A percentile compares a stretch with the other conserved stretches of the same genome.
Evolutionary conservation across 2,113 vertebrate genomes (phyloP).

Genomic region (Thermophis baileyi): DNA sequence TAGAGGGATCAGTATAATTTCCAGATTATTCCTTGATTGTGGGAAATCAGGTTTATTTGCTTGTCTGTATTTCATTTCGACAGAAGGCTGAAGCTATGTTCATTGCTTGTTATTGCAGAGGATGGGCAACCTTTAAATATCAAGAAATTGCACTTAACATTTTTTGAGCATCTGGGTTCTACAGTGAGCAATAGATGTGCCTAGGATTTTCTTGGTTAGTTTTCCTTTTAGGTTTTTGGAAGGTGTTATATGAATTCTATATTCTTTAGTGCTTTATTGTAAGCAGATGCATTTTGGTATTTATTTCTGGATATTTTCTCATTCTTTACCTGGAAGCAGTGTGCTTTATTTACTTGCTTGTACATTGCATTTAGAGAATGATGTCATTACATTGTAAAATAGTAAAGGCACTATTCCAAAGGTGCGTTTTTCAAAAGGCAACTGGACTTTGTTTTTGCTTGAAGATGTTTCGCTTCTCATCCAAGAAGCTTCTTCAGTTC

Average conservation of each 20-base stretch:
- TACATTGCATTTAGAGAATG: neutral
- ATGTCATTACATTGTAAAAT: neutral
- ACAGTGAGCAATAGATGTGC: neutral
- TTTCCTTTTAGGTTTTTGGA: neutral
- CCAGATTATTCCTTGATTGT: neutral
- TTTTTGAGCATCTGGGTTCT: neutral
- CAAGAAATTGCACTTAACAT: neutral
- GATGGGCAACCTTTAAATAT: neutral
- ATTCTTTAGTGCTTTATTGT: neutral
- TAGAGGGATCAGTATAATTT: neutral
- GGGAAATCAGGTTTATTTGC: neutral
- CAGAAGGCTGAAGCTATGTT: neutral
- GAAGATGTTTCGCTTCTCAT: neutral
- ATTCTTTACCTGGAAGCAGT: neutral
- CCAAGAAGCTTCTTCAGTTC: too few relatives aligned
- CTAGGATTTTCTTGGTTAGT: neutral
- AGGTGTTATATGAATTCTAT: neutral
- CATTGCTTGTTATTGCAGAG: neutral
- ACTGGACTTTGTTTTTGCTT: neutral
- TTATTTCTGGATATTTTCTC: neutral
- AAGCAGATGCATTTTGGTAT: neutral
- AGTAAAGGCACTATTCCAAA: neutral
- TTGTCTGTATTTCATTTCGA: neutral
- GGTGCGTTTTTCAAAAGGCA: neutral
- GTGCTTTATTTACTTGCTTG: neutral